Percentiles rank a stretch among this genome's conserved stretches.
Evolutionary conservation across 2,888 invertebrate genomes (phyloP).

Genomic region (Noctua fimbriata): DNA sequence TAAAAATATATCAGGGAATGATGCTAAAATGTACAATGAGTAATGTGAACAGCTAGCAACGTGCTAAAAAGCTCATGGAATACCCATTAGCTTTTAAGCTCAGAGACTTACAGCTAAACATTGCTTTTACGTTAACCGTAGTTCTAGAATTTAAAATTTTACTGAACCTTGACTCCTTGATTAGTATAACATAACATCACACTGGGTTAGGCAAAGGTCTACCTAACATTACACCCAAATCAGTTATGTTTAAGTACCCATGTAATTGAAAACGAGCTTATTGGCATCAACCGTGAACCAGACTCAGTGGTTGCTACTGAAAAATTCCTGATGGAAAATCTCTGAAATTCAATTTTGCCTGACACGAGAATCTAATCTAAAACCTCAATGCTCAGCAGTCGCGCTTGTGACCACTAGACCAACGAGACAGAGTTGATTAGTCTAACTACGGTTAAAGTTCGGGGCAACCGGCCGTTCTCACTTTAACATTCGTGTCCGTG

Average conservation of each 20-base stretch:
- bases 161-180: background rate
- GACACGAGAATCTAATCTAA: background rate
- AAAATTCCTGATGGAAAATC: background rate
- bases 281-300: background rate
- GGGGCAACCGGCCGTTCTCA: constrained; percentile 15
- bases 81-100: constrained; percentile 29
- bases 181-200: background rate
- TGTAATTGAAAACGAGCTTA: background rate
- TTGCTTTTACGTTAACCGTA: background rate
- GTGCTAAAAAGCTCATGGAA: constrained; percentile 41
- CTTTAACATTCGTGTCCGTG: constrained; percentile 29
- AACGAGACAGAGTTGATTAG: background rate
- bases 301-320: background rate
- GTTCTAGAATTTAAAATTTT: background rate
- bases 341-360: background rate
- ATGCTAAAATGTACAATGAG: constrained; percentile 4
- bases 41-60: constrained; percentile 3
- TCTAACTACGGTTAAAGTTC: constrained; percentile 36
- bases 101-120: background rate
- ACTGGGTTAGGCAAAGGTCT: no score
- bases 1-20: background rate
- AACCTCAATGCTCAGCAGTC: background rate
- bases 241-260: background rate
- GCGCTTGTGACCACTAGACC: background rate
- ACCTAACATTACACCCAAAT: background rate